Evolutionary conservation across 37 sponge, comb jelly and placozoan genomes (phyloP).

Genomic region (Oscarella lobularis): DNA sequence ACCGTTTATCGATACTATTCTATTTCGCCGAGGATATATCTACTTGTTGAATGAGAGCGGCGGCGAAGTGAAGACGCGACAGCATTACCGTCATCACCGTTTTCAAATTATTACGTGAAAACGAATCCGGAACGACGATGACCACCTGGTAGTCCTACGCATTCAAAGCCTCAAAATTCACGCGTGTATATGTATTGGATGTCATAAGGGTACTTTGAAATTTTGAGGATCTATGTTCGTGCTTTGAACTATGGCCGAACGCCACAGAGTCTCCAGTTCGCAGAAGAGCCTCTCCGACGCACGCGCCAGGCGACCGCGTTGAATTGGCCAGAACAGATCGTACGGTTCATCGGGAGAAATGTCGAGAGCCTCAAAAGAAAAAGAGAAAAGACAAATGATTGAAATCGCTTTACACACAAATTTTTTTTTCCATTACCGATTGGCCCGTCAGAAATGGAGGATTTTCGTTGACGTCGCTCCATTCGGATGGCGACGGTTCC

Average conservation of each 20-base stretch:
- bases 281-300: conserved; percentile 22
- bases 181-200: neutral
- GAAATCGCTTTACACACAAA: no score
- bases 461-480: conserved; percentile 35
- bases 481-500: neutral
- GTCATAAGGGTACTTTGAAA: conserved; percentile 40
- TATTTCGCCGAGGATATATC: no score
- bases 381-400: no score
- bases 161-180: neutral
- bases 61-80: conserved; percentile 47
- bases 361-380: conserved; percentile 50
- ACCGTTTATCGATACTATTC: no score
- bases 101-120: conserved; percentile 30
- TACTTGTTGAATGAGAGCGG: conserved; percentile 66
- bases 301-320: conserved; percentile 38
- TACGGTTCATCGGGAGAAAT: conserved; percentile 46
- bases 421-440: conserved; percentile 41
- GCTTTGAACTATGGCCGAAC: conserved; percentile 47
- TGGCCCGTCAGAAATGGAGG: conserved; percentile 62
- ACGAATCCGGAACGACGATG: conserved; percentile 51
- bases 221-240: conserved; percentile 36
- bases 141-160: conserved; percentile 38
- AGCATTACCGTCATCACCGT: conserved; percentile 59
- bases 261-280: conserved; percentile 74
- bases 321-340: conserved; percentile 54